Evolutionary conservation across 1,140 invertebrate genomes (phyloP).

Genomic region (Bombus superbus): DNA sequence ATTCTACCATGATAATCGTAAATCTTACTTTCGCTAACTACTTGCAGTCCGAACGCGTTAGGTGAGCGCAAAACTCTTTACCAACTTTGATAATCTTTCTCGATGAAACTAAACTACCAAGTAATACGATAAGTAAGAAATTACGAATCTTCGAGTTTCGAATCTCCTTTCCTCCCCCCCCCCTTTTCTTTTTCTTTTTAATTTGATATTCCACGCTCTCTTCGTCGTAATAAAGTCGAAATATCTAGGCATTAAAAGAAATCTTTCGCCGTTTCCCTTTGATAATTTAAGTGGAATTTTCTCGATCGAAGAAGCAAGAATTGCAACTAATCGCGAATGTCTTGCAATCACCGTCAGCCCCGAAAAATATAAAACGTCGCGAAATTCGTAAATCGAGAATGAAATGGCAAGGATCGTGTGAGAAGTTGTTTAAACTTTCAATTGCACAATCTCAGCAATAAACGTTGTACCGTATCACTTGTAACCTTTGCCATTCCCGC

Average conservation of each 20-base stretch:
- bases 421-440: background rate
- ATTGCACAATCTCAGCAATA: background rate
- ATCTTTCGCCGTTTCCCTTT: no score
- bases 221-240: background rate
- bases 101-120: background rate
- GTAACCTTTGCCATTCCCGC: conserved; percentile 16
- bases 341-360: conserved; percentile 25
- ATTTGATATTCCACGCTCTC: background rate
- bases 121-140: background rate
- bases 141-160: background rate
- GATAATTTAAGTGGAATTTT: background rate
- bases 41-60: conserved; percentile 13
- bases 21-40: conserved; percentile 29
- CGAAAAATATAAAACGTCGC: background rate
- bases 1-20: background rate
- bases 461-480: background rate
- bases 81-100: background rate
- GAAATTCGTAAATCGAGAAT: conserved; percentile 24
- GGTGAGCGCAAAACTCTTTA: conserved; percentile 26
- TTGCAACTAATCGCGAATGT: no score
- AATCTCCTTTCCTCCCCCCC: background rate
- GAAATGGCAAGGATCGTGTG: conserved; percentile 26
- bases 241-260: fast-evolving
- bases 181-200: background rate
- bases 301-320: background rate